phyloP scores from a whole-genome alignment of 2,797 vertebrate species.

The Tragopan temminckii region DNA sequence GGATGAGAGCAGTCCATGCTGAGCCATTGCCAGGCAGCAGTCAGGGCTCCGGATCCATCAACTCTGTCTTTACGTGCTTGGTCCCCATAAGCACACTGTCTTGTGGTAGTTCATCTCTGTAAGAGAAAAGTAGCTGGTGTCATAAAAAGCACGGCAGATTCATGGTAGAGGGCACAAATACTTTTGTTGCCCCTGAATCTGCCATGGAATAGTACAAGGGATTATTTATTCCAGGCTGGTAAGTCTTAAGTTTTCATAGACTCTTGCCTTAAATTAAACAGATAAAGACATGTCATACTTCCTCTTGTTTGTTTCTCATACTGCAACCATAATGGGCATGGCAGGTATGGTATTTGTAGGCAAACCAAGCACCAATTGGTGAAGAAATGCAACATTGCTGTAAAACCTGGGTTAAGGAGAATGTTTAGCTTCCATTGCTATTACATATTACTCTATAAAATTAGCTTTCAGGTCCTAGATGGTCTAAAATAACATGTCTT shows the following conservation, averaged over 20 bases:
- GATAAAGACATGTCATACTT: fast-evolving
- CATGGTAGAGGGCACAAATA: not conserved
- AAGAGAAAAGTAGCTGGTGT: not conserved
- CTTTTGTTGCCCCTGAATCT: not conserved
- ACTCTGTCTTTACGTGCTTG: not conserved
- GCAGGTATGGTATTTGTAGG: not conserved
- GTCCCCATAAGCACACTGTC: not conserved
- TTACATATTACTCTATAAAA: slow-evolving; percentile 35
- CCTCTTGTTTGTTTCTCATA: not conserved
- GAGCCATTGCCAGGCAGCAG: not conserved
- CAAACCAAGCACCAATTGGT: not conserved
- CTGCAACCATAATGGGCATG: not conserved
- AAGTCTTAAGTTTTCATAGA: not conserved
- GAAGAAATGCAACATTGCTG: not conserved
- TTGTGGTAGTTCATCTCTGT: not conserved
- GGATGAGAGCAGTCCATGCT: not conserved
- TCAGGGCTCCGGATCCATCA: not conserved
- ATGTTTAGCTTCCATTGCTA: slow-evolving; percentile 15
- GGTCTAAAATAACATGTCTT: slow-evolving; percentile 52
- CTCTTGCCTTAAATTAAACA: not conserved
- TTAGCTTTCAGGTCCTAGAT: slow-evolving; percentile 23
- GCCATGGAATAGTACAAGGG: not conserved
- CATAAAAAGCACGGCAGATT: not conserved
- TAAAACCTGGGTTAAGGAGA: not conserved
- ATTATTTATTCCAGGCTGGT: not conserved